Conservation (phyloP, 2,888 invertebrate species). For the Luffia ferchaultella region DNA sequence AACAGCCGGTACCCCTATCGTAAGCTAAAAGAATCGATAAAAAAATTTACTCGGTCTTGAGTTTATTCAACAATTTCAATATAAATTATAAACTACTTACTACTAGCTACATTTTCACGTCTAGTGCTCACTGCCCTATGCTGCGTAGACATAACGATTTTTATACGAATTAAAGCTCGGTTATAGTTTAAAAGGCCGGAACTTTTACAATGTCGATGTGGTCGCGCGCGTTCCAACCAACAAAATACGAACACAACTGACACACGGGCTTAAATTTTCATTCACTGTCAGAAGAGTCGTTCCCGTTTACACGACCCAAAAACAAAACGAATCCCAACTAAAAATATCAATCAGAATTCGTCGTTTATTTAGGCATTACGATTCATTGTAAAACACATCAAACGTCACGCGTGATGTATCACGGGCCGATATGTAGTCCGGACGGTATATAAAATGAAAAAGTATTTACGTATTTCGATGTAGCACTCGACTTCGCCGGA, state of each 20-base stretch:
- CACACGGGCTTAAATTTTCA: constrained; percentile 31
- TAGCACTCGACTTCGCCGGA: constrained; percentile 75
- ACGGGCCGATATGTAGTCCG: neutral
- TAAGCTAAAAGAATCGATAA: constrained; percentile 53
- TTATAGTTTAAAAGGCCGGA: too few species aligned
- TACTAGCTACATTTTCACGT: constrained; percentile 52
- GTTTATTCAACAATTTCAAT: constrained; percentile 1
- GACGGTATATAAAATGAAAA: constrained; percentile 6
- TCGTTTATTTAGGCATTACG: too few species aligned
- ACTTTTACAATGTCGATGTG: constrained; percentile 7
- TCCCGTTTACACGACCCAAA: constrained; percentile 62
- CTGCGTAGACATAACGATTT: constrained; percentile 39
- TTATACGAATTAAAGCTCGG: constrained; percentile 11
- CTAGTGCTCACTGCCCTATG: constrained; percentile 42
- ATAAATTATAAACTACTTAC: constrained; percentile 36
- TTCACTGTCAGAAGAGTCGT: constrained; percentile 9
- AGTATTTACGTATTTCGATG: constrained; percentile 72
- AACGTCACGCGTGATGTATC: constrained; percentile 25
- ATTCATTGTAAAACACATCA: too few species aligned
- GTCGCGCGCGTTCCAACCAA: neutral
- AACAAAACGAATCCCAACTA: constrained; percentile 55
- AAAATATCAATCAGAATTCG: constrained; percentile 63
- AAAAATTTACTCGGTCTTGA: neutral
- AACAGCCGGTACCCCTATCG: constrained; percentile 60
- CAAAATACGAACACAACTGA: neutral